phyloP scores from a whole-genome alignment of 2,113 vertebrate genomes.

The Sinocyclocheilus maitianheensis region DNA sequence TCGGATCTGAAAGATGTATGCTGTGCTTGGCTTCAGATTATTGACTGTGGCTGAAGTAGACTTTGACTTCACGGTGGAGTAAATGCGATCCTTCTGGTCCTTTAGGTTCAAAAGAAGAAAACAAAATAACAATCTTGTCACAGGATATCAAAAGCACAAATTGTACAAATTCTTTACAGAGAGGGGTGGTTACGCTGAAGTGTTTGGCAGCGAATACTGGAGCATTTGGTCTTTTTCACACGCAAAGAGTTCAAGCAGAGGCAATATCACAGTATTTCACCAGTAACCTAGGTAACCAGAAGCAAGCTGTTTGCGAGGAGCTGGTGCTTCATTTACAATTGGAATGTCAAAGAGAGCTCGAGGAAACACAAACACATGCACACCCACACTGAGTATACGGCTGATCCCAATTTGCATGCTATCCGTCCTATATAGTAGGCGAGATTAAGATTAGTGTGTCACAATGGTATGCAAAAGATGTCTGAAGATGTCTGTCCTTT shows the following conservation, averaged over 20 bases:
- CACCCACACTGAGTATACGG: not conserved
- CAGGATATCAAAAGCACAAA: slow-evolving; percentile 16
- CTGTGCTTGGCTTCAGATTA: slow-evolving; percentile 95
- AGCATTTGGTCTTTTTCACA: slow-evolving; percentile 46
- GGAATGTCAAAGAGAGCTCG: slow-evolving; percentile 33
- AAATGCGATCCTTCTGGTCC: slow-evolving; percentile 96
- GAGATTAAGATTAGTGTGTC: not conserved
- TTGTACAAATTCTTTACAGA: slow-evolving; percentile 27
- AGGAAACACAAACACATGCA: slow-evolving; percentile 31
- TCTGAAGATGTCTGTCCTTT: not conserved
- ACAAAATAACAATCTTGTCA: slow-evolving; percentile 22
- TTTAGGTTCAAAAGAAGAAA: slow-evolving; percentile 66
- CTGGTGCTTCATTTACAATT: slow-evolving; percentile 25
- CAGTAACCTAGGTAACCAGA: slow-evolving; percentile 42
- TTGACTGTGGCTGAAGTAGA: slow-evolving; percentile 93
- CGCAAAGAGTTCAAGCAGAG: slow-evolving; percentile 19
- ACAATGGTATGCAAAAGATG: not conserved
- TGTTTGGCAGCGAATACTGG: slow-evolving; percentile 17
- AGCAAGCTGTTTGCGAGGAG: slow-evolving; percentile 30
- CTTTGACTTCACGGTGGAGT: slow-evolving; percentile 94
- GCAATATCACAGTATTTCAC: slow-evolving; percentile 41
- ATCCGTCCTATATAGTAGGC: not conserved
- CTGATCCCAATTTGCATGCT: slow-evolving; percentile 11
- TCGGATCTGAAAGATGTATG: slow-evolving; percentile 97
- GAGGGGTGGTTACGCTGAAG: slow-evolving; percentile 23